phyloP scores from a whole-genome alignment of 2,113 vertebrate species.

The Callipepla californica region DNA sequence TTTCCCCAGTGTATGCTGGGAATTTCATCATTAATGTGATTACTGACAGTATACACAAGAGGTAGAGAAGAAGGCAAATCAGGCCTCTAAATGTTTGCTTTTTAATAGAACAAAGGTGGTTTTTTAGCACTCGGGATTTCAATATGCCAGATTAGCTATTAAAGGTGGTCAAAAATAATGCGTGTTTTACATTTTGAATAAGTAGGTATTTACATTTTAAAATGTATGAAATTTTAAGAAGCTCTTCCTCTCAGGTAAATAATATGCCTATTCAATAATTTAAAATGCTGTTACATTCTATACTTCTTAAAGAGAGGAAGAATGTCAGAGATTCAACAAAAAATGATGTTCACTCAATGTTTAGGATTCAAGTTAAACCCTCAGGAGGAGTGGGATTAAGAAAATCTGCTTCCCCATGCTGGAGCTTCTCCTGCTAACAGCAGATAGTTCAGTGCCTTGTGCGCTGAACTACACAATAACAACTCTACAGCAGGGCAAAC shows the following conservation, averaged over 20 bases:
- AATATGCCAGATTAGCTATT: constrained; percentile 19
- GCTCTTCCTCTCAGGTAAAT: constrained; percentile 49
- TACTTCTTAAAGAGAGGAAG: constrained; percentile 23
- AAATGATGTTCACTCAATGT: background rate
- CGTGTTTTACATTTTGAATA: constrained; percentile 40
- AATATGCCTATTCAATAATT: constrained; percentile 55
- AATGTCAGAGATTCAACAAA: constrained; percentile 16
- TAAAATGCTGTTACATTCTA: constrained; percentile 2
- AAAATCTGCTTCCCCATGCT: background rate
- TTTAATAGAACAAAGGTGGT: background rate
- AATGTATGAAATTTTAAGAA: constrained; percentile 49
- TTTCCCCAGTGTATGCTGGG: constrained; percentile 10
- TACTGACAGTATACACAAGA: constrained; percentile 3
- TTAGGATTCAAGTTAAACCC: background rate
- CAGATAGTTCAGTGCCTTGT: background rate
- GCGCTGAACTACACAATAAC: background rate
- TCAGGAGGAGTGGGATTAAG: background rate
- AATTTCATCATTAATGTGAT: constrained; percentile 32
- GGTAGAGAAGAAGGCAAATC: constrained; percentile 21
- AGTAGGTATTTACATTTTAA: constrained; percentile 65
- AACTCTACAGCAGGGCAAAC: background rate
- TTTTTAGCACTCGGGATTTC: background rate
- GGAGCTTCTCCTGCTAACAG: background rate
- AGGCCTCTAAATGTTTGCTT: background rate
- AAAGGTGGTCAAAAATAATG: constrained; percentile 39